Conservation (phyloP, 2,113 vertebrate species). For the human (Homo sapiens) region GRCh38 chr17:75391001-75391500, state of each 20-base stretch:
- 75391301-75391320: not conserved
- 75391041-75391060: not conserved
- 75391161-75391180: conserved; percentile 84
- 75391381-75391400: not conserved
- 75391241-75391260: conserved; percentile 61
- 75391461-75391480: not conserved
- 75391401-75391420: not conserved
- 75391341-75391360: not conserved
- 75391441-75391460: not conserved
- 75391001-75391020: conserved; percentile 7
- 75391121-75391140: conserved; percentile 52
- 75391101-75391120: conserved; percentile 79
- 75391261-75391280: conserved; percentile 46
- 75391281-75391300: conserved; percentile 12
- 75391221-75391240: conserved; percentile 79
- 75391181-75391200: conserved; percentile 80
- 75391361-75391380: not conserved
- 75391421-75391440: not conserved
- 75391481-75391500: not conserved
- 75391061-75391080: conserved; percentile 70
- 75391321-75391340: not conserved
- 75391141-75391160: conserved; percentile 79
- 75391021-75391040: conserved; percentile 16
- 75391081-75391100: conserved; percentile 78
- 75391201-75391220: conserved; percentile 79